Conservation (phyloP, 1,140 invertebrate species). For the Choristoneura fumiferana region DNA sequence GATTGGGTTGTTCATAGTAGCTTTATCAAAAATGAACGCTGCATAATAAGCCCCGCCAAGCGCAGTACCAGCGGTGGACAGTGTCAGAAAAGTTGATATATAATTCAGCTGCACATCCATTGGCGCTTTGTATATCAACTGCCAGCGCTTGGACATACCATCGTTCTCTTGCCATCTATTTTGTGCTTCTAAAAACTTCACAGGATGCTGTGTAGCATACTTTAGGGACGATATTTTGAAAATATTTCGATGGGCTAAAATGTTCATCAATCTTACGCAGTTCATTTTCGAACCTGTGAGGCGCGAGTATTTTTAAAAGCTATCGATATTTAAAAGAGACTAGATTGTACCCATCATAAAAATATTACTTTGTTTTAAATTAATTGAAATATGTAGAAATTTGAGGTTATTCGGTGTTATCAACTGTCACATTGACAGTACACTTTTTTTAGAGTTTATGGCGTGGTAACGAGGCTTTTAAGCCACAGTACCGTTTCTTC, state of each 20-base stretch:
- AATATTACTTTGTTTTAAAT: too few relatives aligned
- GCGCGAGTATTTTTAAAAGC: too few relatives aligned
- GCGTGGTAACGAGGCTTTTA: too few relatives aligned
- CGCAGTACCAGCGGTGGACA: slow-evolving; percentile 45
- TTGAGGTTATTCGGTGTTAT: too few relatives aligned
- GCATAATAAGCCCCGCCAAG: slow-evolving; percentile 47
- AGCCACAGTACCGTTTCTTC: too few relatives aligned
- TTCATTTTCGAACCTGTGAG: too few relatives aligned
- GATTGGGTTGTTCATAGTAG: slow-evolving; percentile 50
- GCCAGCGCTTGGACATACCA: slow-evolving; percentile 49
- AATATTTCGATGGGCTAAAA: slow-evolving; percentile 25
- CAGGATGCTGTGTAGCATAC: slow-evolving; percentile 48
- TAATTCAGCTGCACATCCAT: slow-evolving; percentile 56
- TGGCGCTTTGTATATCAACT: slow-evolving; percentile 68
- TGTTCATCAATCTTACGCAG: slow-evolving; percentile 40
- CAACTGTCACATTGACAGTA: too few relatives aligned
- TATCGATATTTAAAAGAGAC: too few relatives aligned
- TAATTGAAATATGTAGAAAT: too few relatives aligned
- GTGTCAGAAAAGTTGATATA: slow-evolving; percentile 50
- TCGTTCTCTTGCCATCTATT: slow-evolving; percentile 53
- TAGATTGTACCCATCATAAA: too few relatives aligned
- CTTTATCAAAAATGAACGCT: slow-evolving; percentile 45
- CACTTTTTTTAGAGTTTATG: too few relatives aligned
- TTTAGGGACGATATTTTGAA: slow-evolving; percentile 36
- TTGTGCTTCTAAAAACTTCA: slow-evolving; percentile 58